Percentiles rank a stretch among this genome's conserved stretches.
Evolutionary conservation across 2,113 vertebrate species (phyloP).

Genomic region (Turdus rufiventris): DNA sequence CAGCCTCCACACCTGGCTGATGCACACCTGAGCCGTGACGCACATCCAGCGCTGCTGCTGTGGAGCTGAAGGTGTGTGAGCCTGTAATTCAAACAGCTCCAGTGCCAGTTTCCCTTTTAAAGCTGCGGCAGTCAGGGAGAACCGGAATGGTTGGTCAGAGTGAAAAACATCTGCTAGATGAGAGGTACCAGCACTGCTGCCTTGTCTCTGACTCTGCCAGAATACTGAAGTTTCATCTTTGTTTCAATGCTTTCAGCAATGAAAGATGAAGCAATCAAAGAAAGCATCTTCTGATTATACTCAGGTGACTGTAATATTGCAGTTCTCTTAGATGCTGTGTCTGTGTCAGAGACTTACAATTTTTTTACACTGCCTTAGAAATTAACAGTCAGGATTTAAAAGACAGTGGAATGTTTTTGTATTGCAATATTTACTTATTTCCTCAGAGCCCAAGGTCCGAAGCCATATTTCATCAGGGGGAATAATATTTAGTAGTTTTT

Average conservation of each 20-base stretch:
- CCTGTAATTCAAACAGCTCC: background rate
- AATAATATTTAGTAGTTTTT: background rate
- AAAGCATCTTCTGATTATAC: background rate
- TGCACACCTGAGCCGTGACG: rapidly evolving
- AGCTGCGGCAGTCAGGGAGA: background rate
- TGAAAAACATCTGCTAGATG: background rate
- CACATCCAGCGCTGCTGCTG: background rate
- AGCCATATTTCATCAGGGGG: background rate
- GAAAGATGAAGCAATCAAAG: background rate
- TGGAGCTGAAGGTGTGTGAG: background rate
- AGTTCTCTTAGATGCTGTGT: background rate
- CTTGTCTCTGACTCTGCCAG: background rate
- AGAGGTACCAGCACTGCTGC: background rate
- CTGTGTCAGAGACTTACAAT: background rate
- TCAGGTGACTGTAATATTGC: background rate
- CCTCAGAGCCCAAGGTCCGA: background rate
- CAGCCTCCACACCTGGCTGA: background rate
- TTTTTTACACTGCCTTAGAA: background rate
- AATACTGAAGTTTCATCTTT: background rate
- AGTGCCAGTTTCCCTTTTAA: background rate
- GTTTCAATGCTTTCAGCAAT: background rate
- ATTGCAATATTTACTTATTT: background rate
- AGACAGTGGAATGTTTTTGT: background rate
- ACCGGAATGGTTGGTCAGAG: background rate
- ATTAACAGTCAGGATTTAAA: background rate